Evolutionary conservation across 2,888 invertebrate genomes (phyloP), one percentile per base, ranked within the genome.

Genomic region (Epistrophella euchroma): DNA sequence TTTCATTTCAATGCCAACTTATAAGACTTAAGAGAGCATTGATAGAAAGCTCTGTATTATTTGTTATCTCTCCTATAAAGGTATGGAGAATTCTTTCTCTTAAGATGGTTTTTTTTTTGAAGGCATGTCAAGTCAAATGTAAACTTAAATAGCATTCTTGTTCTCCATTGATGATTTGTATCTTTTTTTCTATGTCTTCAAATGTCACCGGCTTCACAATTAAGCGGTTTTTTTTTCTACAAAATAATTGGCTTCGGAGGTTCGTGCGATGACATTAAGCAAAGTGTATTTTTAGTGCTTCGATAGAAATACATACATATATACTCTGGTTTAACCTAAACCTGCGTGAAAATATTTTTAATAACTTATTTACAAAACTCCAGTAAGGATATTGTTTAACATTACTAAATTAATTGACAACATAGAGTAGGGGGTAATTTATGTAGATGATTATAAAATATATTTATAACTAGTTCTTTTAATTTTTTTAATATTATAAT

Each of bases 1-100:
- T 86, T 86, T 86, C 74, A 77, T 64, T 78, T 78, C 77, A 86
- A 78, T 66, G 70, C 56, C 70, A 52, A 19, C 25, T 19, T 15
- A n/a, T n/a, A 11, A 19, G 60, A 55, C 45, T 64, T 74, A 78
- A 47, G 47, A 78, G 83, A 83, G 73, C 66, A 35, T 25, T 45
- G 15, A 74, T 28, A 60, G 17, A 74, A 66, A 75, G 74, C 74
- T 71, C 19, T 37, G 13, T 37, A n/a, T 0, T 47, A 19, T 7
- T 6, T 6, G 43, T 6, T 19, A 35, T 13, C 13, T 60, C 58
- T 32, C 15, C 25, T 62, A 45, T 17, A 9, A 1, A 9, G 15
- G n/a, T 6, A 22, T 28, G 25, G 28, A 2, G 13, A 25, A 35
- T 35, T n/a, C 22, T 52, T 52, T 74, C 62, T 62, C 73, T 78